These are phyloP conservation scores for Bombus huntii DNA, from an alignment of 1,140 invertebrate genomes.

Conservation along the genomic window DNA sequence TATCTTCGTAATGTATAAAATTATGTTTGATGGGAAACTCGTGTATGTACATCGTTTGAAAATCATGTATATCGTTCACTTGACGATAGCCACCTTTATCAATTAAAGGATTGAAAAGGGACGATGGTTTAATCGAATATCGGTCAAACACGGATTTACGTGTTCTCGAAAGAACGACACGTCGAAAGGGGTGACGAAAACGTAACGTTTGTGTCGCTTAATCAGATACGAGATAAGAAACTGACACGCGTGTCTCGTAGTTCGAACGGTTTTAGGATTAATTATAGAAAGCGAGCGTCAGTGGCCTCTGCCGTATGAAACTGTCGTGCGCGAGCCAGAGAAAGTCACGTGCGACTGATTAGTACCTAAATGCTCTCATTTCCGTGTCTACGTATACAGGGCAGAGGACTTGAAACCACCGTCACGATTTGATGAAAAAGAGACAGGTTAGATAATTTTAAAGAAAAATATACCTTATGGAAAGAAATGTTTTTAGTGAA, in stretches of 20 bases:
- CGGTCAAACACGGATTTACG: neutral
- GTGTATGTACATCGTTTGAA: too few relatives aligned
- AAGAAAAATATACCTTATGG: too few relatives aligned
- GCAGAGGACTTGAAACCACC: neutral
- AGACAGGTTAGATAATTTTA: too few relatives aligned
- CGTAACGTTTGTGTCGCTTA: slow-evolving; percentile 13
- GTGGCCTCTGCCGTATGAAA: slow-evolving; percentile 33
- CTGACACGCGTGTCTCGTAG: slow-evolving; percentile 17
- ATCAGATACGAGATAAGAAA: slow-evolving; percentile 53
- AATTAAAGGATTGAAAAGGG: too few relatives aligned
- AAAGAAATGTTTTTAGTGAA: too few relatives aligned
- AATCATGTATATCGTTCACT: too few relatives aligned
- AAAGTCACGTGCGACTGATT: slow-evolving; percentile 62
- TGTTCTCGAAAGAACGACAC: neutral
- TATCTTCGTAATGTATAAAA: too few relatives aligned
- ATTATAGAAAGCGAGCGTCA: slow-evolving; percentile 67
- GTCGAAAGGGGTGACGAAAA: neutral
- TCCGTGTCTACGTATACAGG: slow-evolving; percentile 37
- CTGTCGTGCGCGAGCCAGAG: slow-evolving; percentile 32
- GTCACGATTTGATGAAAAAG: neutral
- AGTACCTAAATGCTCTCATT: slow-evolving; percentile 38
- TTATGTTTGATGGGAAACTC: too few relatives aligned
- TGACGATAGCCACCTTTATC: too few relatives aligned
- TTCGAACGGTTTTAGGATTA: slow-evolving; percentile 57
- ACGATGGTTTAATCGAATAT: neutral